Evolutionary conservation across 2,888 invertebrate genomes (phyloP).

Genomic region (Eupithecia vulgata): DNA sequence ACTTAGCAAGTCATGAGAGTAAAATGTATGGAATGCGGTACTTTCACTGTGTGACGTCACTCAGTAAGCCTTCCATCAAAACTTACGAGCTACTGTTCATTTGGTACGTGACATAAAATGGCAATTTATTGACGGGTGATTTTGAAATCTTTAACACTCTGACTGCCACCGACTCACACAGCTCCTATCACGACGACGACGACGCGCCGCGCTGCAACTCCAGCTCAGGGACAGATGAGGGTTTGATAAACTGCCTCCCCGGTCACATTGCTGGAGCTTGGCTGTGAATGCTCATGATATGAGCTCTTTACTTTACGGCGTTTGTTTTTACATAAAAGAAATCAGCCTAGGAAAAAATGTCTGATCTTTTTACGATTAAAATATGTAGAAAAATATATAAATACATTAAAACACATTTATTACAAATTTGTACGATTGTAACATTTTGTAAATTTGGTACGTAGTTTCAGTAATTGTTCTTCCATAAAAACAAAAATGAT

Average conservation of each 20-base stretch:
- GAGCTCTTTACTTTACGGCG: too few species aligned
- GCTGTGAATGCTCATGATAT: background rate
- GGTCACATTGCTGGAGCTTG: background rate
- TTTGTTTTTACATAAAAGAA: too few species aligned
- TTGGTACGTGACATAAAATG: conserved; percentile 23
- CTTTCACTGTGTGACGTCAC: conserved; percentile 66
- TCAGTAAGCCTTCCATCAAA: conserved; percentile 42
- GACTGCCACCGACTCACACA: background rate
- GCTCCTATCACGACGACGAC: background rate
- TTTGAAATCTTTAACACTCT: background rate
- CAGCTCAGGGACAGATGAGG: too few species aligned
- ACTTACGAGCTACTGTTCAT: conserved; percentile 18
- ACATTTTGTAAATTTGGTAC: too few species aligned
- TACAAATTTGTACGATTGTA: too few species aligned
- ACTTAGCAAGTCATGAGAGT: conserved; percentile 21
- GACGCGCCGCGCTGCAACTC: too few species aligned
- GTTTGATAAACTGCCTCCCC: background rate
- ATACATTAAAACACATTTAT: too few species aligned
- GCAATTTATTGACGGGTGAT: conserved; percentile 15
- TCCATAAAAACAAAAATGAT: too few species aligned
- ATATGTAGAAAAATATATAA: too few species aligned
- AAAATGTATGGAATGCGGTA: conserved; percentile 58
- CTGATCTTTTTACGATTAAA: too few species aligned
- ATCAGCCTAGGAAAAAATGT: too few species aligned
- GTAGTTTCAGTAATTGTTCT: too few species aligned